Evolutionary conservation across 2,888 invertebrate genomes (phyloP).

Genomic region (Drosophila robusta): DNA sequence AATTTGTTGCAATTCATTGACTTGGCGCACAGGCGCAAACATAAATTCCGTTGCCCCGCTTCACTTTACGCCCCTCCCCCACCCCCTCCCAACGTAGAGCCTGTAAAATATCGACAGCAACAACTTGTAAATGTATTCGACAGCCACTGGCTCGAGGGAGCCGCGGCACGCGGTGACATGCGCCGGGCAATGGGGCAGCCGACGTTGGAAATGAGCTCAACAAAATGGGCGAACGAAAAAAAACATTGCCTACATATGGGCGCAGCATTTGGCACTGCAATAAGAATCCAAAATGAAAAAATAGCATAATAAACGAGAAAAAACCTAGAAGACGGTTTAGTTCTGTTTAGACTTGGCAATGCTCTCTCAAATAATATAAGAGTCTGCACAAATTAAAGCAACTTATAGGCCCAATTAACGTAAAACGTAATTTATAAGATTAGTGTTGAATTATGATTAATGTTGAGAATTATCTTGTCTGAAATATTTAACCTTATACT

Average conservation of each 20-base stretch:
- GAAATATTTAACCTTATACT: too few species aligned
- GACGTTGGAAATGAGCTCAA: conserved; percentile 37
- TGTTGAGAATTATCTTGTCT: too few species aligned
- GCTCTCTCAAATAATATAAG: not conserved
- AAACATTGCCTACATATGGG: conserved; percentile 51
- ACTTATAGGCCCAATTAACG: too few species aligned
- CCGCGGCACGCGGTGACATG: conserved; percentile 6
- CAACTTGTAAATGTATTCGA: conserved; percentile 38
- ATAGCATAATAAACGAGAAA: conserved; percentile 5
- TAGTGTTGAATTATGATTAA: too few species aligned
- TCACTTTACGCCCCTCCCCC: conserved; percentile 13
- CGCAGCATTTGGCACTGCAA: conserved; percentile 51
- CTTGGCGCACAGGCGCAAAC: conserved; percentile 77
- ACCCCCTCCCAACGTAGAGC: conserved; percentile 16
- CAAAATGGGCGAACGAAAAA: conserved; percentile 23
- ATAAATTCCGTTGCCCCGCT: conserved; percentile 73
- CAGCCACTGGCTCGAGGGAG: not conserved
- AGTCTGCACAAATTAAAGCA: not conserved
- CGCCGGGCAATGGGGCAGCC: conserved; percentile 23
- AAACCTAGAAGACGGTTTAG: not conserved
- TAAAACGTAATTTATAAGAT: too few species aligned
- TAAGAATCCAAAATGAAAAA: conserved; percentile 23
- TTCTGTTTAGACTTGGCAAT: not conserved
- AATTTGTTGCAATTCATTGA: conserved; percentile 84
- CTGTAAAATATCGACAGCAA: conserved; percentile 77